Evolutionary conservation across 1,140 invertebrate genomes (phyloP).

Genomic region (Brachystomella parvula): DNA sequence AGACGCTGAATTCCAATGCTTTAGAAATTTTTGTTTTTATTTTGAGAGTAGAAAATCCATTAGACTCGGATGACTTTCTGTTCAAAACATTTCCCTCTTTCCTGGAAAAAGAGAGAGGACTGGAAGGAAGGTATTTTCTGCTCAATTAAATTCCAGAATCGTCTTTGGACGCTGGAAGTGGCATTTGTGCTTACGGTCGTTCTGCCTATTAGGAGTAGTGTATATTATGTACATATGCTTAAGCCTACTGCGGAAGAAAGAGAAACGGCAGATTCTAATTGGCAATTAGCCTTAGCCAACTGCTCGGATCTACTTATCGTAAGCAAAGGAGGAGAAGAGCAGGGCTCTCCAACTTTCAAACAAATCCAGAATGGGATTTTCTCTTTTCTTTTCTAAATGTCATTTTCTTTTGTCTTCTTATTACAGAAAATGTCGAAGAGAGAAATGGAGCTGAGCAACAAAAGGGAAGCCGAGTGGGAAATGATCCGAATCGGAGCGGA

Average conservation of each 20-base stretch:
- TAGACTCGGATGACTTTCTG: conserved; percentile 1
- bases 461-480: background rate
- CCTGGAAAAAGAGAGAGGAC: background rate
- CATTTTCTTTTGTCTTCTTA: background rate
- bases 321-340: too few species aligned
- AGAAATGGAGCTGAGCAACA: background rate
- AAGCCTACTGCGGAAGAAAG: background rate
- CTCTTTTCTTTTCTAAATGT: background rate
- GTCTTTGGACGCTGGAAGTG: conserved; percentile 15
- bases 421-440: background rate
- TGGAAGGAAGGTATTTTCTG: conserved; percentile 26
- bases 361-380: conserved; percentile 6
- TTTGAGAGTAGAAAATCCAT: background rate
- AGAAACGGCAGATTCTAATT: conserved; percentile 33
- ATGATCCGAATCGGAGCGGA: conserved; percentile 20
- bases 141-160: conserved; percentile 34
- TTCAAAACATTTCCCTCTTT: background rate
- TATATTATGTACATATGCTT: conserved; percentile 10
- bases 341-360: too few species aligned
- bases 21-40: background rate
- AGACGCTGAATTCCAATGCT: too few species aligned
- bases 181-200: conserved; percentile 3
- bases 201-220: conserved; percentile 4
- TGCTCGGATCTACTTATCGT: conserved; percentile 20
- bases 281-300: conserved; percentile 33